These are phyloP conservation scores for Hemitrygon akajei DNA, from an alignment of 2,797 vertebrate species.

Conservation along the genomic window DNA sequence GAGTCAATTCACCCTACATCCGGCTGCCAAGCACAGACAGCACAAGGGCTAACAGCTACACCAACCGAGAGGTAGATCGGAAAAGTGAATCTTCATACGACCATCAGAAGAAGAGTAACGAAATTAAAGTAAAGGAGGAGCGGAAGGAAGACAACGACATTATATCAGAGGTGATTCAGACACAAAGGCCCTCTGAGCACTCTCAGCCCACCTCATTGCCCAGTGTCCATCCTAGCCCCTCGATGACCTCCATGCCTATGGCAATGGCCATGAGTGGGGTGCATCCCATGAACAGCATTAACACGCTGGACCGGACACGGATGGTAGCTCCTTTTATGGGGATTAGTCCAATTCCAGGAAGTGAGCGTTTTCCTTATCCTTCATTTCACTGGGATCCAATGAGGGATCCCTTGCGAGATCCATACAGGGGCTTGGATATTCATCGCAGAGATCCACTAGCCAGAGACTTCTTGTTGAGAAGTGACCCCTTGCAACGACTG, in stretches of 20 bases:
- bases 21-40: slow-evolving; percentile 70
- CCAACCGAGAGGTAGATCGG: slow-evolving; percentile 72
- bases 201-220: slow-evolving; percentile 50
- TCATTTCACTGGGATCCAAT: slow-evolving; percentile 97
- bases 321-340: slow-evolving; percentile 95
- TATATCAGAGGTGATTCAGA: slow-evolving; percentile 60
- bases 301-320: slow-evolving; percentile 86
- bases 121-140: slow-evolving; percentile 95
- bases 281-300: slow-evolving; percentile 85
- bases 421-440: slow-evolving; percentile 85
- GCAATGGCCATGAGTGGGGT: slow-evolving; percentile 80
- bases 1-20: slow-evolving; percentile 76
- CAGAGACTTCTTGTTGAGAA: slow-evolving; percentile 82
- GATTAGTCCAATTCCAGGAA: slow-evolving; percentile 85
- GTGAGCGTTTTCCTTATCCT: slow-evolving; percentile 87
- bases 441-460: slow-evolving; percentile 84
- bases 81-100: slow-evolving; percentile 69
- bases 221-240: slow-evolving; percentile 58
- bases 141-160: slow-evolving; percentile 86
- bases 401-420: slow-evolving; percentile 75
- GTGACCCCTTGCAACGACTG: slow-evolving; percentile 82
- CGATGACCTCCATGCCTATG: slow-evolving; percentile 73
- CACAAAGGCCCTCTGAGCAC: slow-evolving; percentile 62
- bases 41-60: slow-evolving; percentile 66
- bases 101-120: slow-evolving; percentile 76